Evolutionary conservation across 2,113 vertebrate genomes (phyloP), one percentile per base, ranked within the genome.

Genomic region (Phylloscopus trochilus): DNA sequence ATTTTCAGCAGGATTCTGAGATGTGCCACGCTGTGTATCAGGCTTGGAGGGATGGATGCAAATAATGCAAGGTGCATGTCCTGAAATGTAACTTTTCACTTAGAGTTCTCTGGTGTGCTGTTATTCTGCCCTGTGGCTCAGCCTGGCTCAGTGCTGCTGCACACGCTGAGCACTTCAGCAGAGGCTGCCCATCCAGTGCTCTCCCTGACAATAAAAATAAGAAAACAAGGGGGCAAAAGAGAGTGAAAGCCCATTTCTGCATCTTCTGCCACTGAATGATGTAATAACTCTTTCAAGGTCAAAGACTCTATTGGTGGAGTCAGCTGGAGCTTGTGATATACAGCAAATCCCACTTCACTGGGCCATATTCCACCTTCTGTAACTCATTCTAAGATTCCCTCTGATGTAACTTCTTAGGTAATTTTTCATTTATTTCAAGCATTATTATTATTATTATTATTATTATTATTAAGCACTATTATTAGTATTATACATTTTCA

Each of bases 21-120:
- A 13, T 87, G 60, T 39, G 68, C 63, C 68, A 35, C 0, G 0
- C 15, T 9, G 7, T 10, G 10, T 3, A 52, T 21, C 37, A 35
- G 76, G 21, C 28, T 35, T 14, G 33, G 26, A 75, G 47, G 70
- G 24, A 33, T 3, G 13, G 37, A 21, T 82, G 49, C 62, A 89
- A 82, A 82, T 55, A 87, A 89, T 6, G 35, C 74, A 74, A 39
- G 16, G 30, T 33, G 1, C 41, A 22, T 28, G 47, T 72, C 52
- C 81, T 44, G 53, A 82, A 89, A 94, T 13, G 18, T 39, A 83
- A 78, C 60, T 59, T 81, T 51, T 43, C 67, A 67, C 60, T 92
- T 39, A 5, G 35, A 28, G 8, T n/a, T n/a, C n/a, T n/a, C n/a
- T n/a, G n/a, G n/a, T n/a, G n/a, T n/a, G n/a, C n/a, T n/a, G n/a